These are phyloP conservation scores for Atherinosoma microstoma DNA, from an alignment of 2,797 vertebrate genomes.

Conservation along the genomic window DNA sequence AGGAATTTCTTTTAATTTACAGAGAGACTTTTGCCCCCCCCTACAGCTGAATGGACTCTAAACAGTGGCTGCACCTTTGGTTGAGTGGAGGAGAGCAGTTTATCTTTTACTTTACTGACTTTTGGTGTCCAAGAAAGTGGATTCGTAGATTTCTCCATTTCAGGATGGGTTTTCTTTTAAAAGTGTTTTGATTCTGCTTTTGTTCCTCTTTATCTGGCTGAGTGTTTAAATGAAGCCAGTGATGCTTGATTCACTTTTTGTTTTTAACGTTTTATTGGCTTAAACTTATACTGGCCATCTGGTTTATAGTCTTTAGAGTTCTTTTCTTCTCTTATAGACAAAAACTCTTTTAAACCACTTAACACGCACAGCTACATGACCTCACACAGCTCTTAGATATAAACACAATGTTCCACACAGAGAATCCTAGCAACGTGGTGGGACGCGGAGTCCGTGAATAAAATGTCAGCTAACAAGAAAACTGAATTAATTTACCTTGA, in stretches of 20 bases:
- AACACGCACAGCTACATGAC: slow-evolving; percentile 58
- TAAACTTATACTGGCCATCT: slow-evolving; percentile 67
- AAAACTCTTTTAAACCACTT: slow-evolving; percentile 68
- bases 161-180: slow-evolving; percentile 14
- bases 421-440: slow-evolving; percentile 77
- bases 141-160: slow-evolving; percentile 18
- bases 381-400: slow-evolving; percentile 61
- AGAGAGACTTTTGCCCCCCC: not conserved
- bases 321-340: slow-evolving; percentile 71
- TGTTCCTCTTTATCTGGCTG: slow-evolving; percentile 44
- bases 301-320: slow-evolving; percentile 57
- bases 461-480: slow-evolving; percentile 59
- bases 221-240: slow-evolving; percentile 48
- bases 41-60: slow-evolving; percentile 16
- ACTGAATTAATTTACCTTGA: slow-evolving; percentile 36
- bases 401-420: slow-evolving; percentile 69
- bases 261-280: slow-evolving; percentile 60
- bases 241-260: slow-evolving; percentile 52
- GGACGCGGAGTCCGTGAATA: slow-evolving; percentile 57
- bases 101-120: not conserved
- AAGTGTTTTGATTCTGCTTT: slow-evolving; percentile 20
- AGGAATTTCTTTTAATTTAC: not conserved
- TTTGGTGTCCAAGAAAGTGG: slow-evolving; percentile 24
- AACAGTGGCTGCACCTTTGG: not conserved
- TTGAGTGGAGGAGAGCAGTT: not conserved